Base-by-base conservation (phyloP, 2,113 vertebrate species). In the Merops nubicus region DNA sequence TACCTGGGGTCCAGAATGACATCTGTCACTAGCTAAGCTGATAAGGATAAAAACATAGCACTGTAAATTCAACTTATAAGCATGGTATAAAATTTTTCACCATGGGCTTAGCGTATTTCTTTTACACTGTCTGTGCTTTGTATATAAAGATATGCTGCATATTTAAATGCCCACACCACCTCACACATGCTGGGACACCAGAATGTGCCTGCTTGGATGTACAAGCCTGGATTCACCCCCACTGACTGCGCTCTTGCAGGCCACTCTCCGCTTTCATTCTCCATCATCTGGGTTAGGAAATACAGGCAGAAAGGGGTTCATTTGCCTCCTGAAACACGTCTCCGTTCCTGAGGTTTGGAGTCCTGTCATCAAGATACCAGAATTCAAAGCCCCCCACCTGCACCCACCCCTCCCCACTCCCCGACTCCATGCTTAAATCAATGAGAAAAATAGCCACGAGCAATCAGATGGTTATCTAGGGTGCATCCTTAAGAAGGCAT, bases 241-340 rank as follows among this genome's bases (percentile, higher is more conserved):
- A 7, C 26, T 36, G 67, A 54, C 9, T 0, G 0, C 14, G 9
- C 34, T 45, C 5, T 54, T 48, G 38, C 42, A 59, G 34, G 29
- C 25, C 63, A 47, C 51, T 83, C 38, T 89, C 43, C 15, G 15
- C 25, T 85, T 89, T 33, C 43, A 25, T 42, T 83, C 53, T 50
- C 14, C 22, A 20, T 72, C 5, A 6, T 48, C 33, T 50, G 12
- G 34, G 6, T 54, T 83, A 47, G 29, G 34, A 34, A 22, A 48
- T 10, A n/a, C 16, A 47, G 0, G 6, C 25, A 36, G n/a, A n/a
- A 53, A 62, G 45, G 34, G 60, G 33, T 22, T 4, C 2, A 4
- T 23, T 31, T 2, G 1, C 28, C 36, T 85, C 60, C 45, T 45
- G 70, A 88, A 85, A 78, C 12, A 8, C 3, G 3, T 9, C 33